Evolutionary conservation across 2,113 vertebrate species (phyloP).

Genomic region (Mustelus asterias): DNA sequence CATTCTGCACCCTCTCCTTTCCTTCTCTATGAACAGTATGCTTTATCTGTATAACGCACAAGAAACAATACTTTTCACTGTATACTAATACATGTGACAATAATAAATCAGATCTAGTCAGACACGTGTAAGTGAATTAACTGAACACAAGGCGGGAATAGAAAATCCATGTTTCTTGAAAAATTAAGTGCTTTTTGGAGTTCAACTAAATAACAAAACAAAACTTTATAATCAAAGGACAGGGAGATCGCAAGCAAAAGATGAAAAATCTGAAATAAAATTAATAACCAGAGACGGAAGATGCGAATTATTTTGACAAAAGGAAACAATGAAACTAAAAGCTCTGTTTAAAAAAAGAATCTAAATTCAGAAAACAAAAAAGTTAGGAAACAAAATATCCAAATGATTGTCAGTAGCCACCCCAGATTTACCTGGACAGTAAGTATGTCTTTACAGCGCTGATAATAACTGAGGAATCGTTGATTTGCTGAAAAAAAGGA

Average conservation of each 20-base stretch:
- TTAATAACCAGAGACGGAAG: background rate
- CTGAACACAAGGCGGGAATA: background rate
- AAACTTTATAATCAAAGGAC: background rate
- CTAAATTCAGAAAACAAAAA: background rate
- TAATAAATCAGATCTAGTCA: too few relatives aligned
- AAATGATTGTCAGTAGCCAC: background rate
- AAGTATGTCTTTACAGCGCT: constrained; percentile 81
- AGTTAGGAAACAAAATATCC: background rate
- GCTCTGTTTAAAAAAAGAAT: background rate
- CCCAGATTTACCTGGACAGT: constrained; percentile 68
- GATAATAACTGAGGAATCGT: constrained; percentile 94
- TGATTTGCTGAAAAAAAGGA: constrained; percentile 72
- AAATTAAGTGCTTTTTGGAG: background rate
- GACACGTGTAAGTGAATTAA: background rate
- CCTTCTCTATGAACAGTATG: too few relatives aligned
- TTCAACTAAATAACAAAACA: background rate
- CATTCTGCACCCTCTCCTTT: too few relatives aligned
- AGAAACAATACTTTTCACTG: too few relatives aligned
- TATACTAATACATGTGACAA: too few relatives aligned
- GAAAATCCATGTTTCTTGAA: background rate
- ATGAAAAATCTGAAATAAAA: background rate
- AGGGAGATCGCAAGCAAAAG: background rate
- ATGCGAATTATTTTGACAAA: background rate
- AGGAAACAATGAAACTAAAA: background rate
- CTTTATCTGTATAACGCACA: too few relatives aligned